phyloP scores from a whole-genome alignment of 2,888 invertebrate species.

The Molorchus minor region DNA sequence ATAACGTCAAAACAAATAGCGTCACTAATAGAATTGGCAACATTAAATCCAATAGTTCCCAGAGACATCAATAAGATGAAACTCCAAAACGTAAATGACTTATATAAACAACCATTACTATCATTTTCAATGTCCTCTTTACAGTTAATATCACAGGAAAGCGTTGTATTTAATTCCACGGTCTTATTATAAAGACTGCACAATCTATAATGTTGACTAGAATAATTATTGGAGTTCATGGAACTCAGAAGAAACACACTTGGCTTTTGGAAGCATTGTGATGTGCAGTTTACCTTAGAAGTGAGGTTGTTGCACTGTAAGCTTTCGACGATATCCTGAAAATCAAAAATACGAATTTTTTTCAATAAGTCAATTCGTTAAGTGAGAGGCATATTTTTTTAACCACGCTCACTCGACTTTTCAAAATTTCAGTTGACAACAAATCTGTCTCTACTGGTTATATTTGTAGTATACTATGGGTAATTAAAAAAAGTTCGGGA shows the following conservation, averaged over 20 bases:
- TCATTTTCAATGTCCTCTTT: conserved; percentile 51
- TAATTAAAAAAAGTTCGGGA: too few relatives aligned
- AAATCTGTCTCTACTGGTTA: too few relatives aligned
- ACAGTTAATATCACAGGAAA: conserved; percentile 49
- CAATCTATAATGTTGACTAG: conserved; percentile 25
- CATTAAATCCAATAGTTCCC: conserved; percentile 83
- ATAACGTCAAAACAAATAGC: conserved; percentile 90
- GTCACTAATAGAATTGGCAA: conserved; percentile 87
- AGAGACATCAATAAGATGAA: conserved; percentile 77
- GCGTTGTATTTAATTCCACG: background rate
- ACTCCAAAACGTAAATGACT: conserved; percentile 74
- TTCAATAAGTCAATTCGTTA: too few relatives aligned
- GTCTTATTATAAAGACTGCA: conserved; percentile 26
- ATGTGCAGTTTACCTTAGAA: conserved; percentile 35
- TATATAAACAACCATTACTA: conserved; percentile 65
- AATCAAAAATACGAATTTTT: conserved; percentile 21
- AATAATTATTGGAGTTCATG: conserved; percentile 23
- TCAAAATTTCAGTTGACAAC: too few relatives aligned
- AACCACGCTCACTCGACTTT: too few relatives aligned
- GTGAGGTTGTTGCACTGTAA: conserved; percentile 36
- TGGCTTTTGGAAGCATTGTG: conserved; percentile 39
- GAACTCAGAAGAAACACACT: conserved; percentile 32
- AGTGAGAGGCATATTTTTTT: too few relatives aligned
- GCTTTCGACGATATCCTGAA: conserved; percentile 40
- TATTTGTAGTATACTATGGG: too few relatives aligned